Conservation (phyloP, 2,888 invertebrate species). For the Drosophila eohydei region DNA sequence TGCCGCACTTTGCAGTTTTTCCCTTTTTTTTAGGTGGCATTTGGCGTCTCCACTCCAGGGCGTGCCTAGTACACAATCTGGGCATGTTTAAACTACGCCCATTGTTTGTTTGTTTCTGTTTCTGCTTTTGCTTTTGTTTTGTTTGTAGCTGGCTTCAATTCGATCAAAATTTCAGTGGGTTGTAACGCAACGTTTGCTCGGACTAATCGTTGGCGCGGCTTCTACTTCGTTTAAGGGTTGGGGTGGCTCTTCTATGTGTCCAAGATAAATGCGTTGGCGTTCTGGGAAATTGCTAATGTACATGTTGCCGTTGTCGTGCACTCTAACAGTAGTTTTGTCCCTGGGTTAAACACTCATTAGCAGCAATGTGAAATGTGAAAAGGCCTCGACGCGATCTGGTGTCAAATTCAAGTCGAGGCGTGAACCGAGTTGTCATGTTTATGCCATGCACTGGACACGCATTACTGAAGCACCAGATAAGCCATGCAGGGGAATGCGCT, state of each 20-base stretch:
- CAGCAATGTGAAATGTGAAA: slow-evolving; percentile 27
- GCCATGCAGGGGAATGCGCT: neutral
- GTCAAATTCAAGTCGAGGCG: slow-evolving; percentile 66
- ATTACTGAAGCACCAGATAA: neutral
- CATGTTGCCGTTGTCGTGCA: slow-evolving; percentile 43
- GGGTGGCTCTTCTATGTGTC: slow-evolving; percentile 8
- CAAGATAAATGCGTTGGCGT: slow-evolving; percentile 81
- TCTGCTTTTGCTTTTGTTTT: slow-evolving; percentile 24
- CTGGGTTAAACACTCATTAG: slow-evolving; percentile 46
- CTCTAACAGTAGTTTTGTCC: slow-evolving; percentile 36
- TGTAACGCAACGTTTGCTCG: slow-evolving; percentile 55
- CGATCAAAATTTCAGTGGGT: slow-evolving; percentile 63
- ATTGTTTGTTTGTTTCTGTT: slow-evolving; percentile 21
- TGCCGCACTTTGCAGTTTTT: slow-evolving; percentile 53
- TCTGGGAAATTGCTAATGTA: slow-evolving; percentile 83
- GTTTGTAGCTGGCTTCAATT: slow-evolving; percentile 29
- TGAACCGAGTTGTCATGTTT: slow-evolving; percentile 70
- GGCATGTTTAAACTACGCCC: slow-evolving; percentile 59
- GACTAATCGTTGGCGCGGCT: slow-evolving; percentile 68
- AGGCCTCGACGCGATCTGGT: slow-evolving; percentile 54
- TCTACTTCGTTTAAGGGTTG: slow-evolving; percentile 3
- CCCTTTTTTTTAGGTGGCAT: slow-evolving; percentile 51
- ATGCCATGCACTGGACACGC: slow-evolving; percentile 64
- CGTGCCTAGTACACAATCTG: slow-evolving; percentile 60
- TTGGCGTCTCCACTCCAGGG: slow-evolving; percentile 35